Base-by-base conservation (phyloP, 2,797 vertebrate species). In the Ateles fusciceps region DNA sequence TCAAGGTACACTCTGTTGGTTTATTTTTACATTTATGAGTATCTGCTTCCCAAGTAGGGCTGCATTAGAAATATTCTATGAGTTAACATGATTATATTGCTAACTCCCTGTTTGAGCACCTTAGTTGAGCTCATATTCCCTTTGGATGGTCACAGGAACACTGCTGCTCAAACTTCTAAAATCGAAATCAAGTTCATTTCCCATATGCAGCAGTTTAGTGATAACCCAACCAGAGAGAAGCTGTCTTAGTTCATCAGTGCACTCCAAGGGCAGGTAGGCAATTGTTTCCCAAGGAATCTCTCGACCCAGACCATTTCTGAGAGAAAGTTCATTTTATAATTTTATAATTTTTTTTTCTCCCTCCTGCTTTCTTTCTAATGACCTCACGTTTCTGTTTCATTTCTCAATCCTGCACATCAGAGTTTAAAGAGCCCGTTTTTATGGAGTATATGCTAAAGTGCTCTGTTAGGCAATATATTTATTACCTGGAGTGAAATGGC, bases 401-500 rank as follows among this genome's bases (percentile, higher is more conserved):
- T 95, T 97, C 57, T 80, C 71, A 52, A 33, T 85, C 33, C 95
- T 28, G 30, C 95, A 39, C 50, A 26, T 72, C 3, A 0, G 61
- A 42, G 42, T 87, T 94, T 95, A 95, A 95, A 97, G 92, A 36
- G 46, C 74, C 72, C 52, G 84, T 97, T 97, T 97, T 96, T 79
- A 79, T 91, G 71, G 55, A 98, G 10, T 64, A 24, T 42, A 94
- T 88, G 88, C 36, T 94, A 96, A 97, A 95, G 57, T 87, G 93
- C 95, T 93, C 12, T 94, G 96, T 72, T 78, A 94, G 85, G 84
- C 80, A 55, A 85, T 94, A 15, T 94, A 84, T 95, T 98, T 98
- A 88, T 97, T 90, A 88, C 96, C 96, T 95, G 59, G 52, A 97
- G 79, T 85, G 97, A 98, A 98, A 97, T 50, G 68, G 55, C 72